Conservation (phyloP, 2,113 vertebrate species). For the Cyanistes caeruleus region DNA sequence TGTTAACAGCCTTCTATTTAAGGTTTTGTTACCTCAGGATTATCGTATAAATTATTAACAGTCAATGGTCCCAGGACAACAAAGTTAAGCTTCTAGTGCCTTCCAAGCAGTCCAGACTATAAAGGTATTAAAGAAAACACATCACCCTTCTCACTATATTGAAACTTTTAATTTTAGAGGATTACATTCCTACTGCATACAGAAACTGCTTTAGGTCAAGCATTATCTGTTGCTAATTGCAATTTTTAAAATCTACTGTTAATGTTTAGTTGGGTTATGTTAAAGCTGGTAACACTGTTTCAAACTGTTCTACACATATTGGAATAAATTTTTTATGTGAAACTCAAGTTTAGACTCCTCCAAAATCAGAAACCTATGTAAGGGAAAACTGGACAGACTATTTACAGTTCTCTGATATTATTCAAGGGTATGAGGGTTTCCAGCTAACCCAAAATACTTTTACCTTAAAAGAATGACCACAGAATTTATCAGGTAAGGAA, state of each 20-base stretch:
- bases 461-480: background rate
- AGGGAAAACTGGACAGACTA: background rate
- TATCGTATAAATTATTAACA: background rate
- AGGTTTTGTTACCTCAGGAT: background rate
- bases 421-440: background rate
- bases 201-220: background rate
- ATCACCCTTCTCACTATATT: accelerated
- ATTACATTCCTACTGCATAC: background rate
- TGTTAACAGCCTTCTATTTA: background rate
- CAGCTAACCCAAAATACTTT: background rate
- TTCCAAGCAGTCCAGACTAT: background rate
- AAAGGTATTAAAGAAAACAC: background rate
- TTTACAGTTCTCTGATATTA: background rate
- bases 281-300: background rate
- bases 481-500: background rate
- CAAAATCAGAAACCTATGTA: background rate
- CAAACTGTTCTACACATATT: background rate
- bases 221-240: background rate
- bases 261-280: background rate
- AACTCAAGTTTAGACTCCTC: background rate
- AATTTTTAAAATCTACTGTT: too few species aligned
- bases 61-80: background rate
- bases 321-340: background rate
- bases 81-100: background rate
- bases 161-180: background rate